Conservation (phyloP, 2,888 invertebrate genomes). For the Folsomia candida region DNA sequence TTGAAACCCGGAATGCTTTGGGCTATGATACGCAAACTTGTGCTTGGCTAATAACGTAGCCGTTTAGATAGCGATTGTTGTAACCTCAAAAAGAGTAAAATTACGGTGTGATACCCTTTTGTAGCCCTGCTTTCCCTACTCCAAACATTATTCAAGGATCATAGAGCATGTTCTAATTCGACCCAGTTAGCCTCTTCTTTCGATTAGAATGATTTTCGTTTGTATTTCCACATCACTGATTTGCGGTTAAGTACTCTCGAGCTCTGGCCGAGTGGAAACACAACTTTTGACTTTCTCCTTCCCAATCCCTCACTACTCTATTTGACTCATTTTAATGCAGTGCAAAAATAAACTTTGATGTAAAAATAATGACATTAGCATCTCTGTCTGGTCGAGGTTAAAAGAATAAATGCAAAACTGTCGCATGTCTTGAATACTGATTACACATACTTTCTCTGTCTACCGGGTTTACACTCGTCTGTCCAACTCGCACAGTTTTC, state of each 20-base stretch:
- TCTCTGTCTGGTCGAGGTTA: background rate
- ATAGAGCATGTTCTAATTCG: slow-evolving; percentile 6
- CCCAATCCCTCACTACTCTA: background rate
- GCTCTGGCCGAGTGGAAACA: too few relatives aligned
- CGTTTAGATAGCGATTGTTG: background rate
- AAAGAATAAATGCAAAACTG: background rate
- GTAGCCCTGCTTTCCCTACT: background rate
- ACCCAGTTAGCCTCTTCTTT: slow-evolving; percentile 1
- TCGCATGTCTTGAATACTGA: background rate
- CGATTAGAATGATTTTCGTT: slow-evolving; percentile 1
- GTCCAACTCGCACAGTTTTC: background rate
- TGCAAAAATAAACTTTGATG: background rate
- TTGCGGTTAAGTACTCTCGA: background rate
- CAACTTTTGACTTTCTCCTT: background rate
- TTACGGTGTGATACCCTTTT: background rate
- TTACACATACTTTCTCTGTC: too few relatives aligned
- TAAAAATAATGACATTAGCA: background rate
- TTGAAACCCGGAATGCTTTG: background rate
- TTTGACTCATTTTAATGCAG: background rate
- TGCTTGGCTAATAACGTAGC: slow-evolving; percentile 8
- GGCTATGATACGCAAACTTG: slow-evolving; percentile 5
- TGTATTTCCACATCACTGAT: slow-evolving; percentile 1
- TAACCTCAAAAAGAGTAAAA: background rate
- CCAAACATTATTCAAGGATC: slow-evolving; percentile 11
- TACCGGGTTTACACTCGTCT: background rate